Conservation (phyloP, 2,888 invertebrate species). For the Nycteola revayana region DNA sequence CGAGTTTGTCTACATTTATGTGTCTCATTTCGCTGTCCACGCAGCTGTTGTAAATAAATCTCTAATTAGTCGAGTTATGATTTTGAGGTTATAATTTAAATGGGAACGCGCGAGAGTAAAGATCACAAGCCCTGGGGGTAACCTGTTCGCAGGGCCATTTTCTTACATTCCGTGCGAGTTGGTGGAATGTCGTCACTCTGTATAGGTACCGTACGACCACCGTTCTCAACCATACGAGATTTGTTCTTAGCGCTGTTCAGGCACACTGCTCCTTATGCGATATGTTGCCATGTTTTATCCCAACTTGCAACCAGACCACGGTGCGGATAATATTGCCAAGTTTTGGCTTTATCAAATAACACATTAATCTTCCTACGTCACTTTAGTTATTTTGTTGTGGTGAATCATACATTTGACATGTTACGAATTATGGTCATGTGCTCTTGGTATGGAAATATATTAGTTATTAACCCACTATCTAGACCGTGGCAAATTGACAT, state of each 20-base stretch:
- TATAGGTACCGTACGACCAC: slow-evolving; percentile 72
- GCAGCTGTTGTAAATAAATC: slow-evolving; percentile 65
- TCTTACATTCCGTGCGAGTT: slow-evolving; percentile 67
- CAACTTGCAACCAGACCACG: slow-evolving; percentile 59
- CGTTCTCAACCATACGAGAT: slow-evolving; percentile 70
- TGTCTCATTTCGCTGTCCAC: slow-evolving; percentile 41
- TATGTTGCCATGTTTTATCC: slow-evolving; percentile 62
- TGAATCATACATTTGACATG: not conserved
- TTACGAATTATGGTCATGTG: no score
- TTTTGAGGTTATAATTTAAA: slow-evolving; percentile 62
- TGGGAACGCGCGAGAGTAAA: slow-evolving; percentile 57
- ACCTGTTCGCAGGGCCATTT: slow-evolving; percentile 73
- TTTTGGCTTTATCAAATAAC: slow-evolving; percentile 30
- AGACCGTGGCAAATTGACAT: no score
- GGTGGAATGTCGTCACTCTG: slow-evolving; percentile 73
- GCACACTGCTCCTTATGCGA: slow-evolving; percentile 53
- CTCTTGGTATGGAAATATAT: not conserved
- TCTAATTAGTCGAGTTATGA: slow-evolving; percentile 37
- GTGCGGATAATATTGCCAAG: slow-evolving; percentile 42
- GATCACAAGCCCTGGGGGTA: slow-evolving; percentile 54
- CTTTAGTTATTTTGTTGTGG: slow-evolving; percentile 3
- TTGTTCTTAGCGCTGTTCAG: slow-evolving; percentile 64
- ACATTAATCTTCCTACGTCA: no score
- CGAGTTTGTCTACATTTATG: slow-evolving; percentile 60
- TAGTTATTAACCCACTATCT: no score